Base-by-base conservation (phyloP, 2,113 vertebrate species). In the Ardeotis arabs region DNA sequence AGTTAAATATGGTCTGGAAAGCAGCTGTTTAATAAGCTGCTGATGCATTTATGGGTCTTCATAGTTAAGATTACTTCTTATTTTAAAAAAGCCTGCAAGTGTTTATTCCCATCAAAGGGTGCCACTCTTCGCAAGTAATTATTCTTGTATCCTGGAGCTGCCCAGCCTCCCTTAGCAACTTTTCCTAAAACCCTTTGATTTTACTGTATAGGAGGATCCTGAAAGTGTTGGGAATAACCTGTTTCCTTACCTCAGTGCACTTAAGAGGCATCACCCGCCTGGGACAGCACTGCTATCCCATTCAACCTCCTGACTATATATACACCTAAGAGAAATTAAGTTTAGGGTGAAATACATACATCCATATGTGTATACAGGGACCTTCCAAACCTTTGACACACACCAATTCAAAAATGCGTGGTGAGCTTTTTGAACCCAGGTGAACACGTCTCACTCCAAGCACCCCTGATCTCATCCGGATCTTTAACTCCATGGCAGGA, bases 241-340 rank as follows among this genome's bases (percentile, higher is more conserved):
- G 4, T 73, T 86, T 44, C 33, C 25, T 60, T 80, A 62, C 8
- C n/a, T 75, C 33, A 37, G 21, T 23, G 53, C 18, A 20, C 24
- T 56, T 56, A 17, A 39, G 22, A 37, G 41, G 31, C 47, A 29
- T 37, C 33, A 69, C 7, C 9, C 24, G 49, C 1, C 1, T 12
- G 41, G 31, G 82, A 55, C 1, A 62, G 24, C 13, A 7, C 6
- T 0, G 0, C 5, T 47, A 47, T 11, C 39, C 20, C 28, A 17
- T 66, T 86, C 35, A 55, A 19, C 3, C n/a, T 22, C 19, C 27
- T 59, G 31, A 70, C 37, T 33, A 35, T n/a, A 44, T 6, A 25
- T 14, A 37, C 15, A 59, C 13, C 8, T 23, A 70, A 47, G 15
- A 84, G 52, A 72, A 84, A 55, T 21, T 37, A 56, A 76, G 17